phyloP scores from a whole-genome alignment of 2,888 invertebrate species.

The Tenthredo notha region DNA sequence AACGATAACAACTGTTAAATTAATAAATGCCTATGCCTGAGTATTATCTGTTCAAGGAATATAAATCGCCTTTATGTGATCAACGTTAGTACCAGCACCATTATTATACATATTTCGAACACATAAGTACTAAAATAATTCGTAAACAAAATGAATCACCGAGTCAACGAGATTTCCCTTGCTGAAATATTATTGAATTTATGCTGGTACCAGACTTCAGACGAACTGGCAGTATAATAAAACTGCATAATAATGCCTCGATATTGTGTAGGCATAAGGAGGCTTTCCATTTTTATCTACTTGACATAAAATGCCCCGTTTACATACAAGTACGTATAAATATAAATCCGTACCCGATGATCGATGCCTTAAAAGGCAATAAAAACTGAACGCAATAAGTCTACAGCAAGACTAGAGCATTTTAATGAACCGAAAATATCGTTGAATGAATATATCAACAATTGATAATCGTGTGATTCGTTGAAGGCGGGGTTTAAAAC shows the following conservation, averaged over 20 bases:
- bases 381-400: neutral
- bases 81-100: neutral
- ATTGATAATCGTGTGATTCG: neutral
- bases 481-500: neutral
- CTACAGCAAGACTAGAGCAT: neutral
- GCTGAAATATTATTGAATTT: neutral
- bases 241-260: slow-evolving; percentile 1
- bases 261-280: neutral
- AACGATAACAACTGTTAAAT: slow-evolving; percentile 5
- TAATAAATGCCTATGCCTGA: slow-evolving; percentile 24
- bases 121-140: neutral
- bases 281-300: neutral
- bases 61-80: neutral
- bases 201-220: neutral
- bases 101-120: neutral
- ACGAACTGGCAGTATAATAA: slow-evolving; percentile 5
- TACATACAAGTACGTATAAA: neutral
- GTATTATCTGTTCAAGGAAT: slow-evolving; percentile 24
- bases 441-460: neutral
- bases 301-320: slow-evolving; percentile 3
- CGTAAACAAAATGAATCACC: neutral
- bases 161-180: neutral
- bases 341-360: neutral
- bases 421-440: neutral
- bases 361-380: neutral